Base-by-base conservation (phyloP, 2,888 invertebrate genomes). In the Nezara viridula region DNA sequence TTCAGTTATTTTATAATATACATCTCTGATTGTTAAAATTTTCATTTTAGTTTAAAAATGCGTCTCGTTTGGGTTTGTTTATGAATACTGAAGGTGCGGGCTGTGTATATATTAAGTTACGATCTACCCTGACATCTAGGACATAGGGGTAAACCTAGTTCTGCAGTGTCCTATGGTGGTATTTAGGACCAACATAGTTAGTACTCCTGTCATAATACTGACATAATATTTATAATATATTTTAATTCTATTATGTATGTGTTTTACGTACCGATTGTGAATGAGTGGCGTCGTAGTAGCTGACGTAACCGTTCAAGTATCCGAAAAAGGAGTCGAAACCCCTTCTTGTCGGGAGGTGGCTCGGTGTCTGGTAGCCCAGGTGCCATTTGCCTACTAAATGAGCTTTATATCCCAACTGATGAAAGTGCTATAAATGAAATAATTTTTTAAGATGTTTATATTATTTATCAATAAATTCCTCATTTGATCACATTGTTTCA, bases 321-420 rank as follows among this genome's bases (percentile, higher is more conserved):
- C 97, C 97, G 91, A 96, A 95, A 92, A 96, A 96, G 14, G 95
- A 94, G 92, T 97, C 96, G 92, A 97, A 97, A 7, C 97, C 97
- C 89, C 97, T 94, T 88, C 94, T 94, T 5, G 95, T 95, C 0
- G 97, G 97, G 3, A 96, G 94, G 92, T 95, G 96, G 91, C 95
- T 95, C 88, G 94, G 94, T 88, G 94, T 94, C 90, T 95, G 95
- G 93, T 95, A 96, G 3, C 98, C 98, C 90, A 98, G 94, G 92
- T 96, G 96, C 98, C 98, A 98, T 93, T 98, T 98, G 44, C 98
- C 98, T 21, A 98, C 95, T 50, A 97, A 94, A 92, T 97, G 96
- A 0, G 97, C 97, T 6, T 93, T 92, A 93, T 98, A 98, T 0
- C 96, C 97, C 14, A 94, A 92, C 21, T 93, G 92, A 91, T 92